Conservation (phyloP, 1,140 invertebrate species). For the Paraescarpia echinospica region DNA sequence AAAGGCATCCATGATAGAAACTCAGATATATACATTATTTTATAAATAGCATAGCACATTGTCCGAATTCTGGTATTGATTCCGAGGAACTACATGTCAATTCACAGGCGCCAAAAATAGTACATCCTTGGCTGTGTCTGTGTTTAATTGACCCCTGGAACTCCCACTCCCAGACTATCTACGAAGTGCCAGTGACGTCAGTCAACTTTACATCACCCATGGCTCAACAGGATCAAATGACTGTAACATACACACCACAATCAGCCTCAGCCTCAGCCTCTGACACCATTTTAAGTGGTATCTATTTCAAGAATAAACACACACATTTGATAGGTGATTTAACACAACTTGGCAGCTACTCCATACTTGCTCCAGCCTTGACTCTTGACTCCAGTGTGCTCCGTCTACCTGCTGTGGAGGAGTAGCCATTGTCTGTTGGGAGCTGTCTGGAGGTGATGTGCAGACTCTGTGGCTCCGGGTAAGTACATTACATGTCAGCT, state of each 20-base stretch:
- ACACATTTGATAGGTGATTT: background rate
- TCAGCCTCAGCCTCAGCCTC: background rate
- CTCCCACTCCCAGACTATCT: background rate
- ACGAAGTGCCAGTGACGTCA: background rate
- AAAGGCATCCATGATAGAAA: background rate
- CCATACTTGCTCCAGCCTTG: background rate
- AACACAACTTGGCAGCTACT: background rate
- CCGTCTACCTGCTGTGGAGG: no score
- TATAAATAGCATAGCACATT: background rate
- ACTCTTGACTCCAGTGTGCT: background rate
- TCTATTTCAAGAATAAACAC: no score
- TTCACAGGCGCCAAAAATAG: background rate
- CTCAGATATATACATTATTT: background rate
- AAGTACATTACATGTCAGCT: no score
- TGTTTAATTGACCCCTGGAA: background rate
- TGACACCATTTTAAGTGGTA: background rate
- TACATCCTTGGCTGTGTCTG: background rate
- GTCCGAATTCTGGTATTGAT: background rate
- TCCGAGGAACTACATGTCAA: background rate
- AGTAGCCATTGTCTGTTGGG: background rate
- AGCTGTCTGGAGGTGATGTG: background rate
- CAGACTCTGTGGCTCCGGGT: no score
- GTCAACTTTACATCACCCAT: background rate
- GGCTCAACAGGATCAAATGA: background rate
- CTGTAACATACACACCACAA: background rate